These are phyloP conservation scores for Larimichthys crocea DNA, from an alignment of 2,113 vertebrate species.

Conservation along the genomic window DNA sequence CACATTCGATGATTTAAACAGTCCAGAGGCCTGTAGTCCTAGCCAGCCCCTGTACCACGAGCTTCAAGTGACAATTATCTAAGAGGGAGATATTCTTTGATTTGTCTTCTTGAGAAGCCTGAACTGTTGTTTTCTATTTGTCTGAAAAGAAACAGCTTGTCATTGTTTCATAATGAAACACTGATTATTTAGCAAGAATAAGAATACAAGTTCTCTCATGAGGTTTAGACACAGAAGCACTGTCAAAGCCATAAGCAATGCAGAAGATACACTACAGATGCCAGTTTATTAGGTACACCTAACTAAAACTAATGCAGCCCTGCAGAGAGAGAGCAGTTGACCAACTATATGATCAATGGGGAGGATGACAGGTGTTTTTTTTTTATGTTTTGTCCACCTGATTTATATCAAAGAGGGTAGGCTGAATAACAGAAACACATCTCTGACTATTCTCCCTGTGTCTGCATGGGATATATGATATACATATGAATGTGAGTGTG, in stretches of 20 bases:
- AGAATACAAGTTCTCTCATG: not conserved
- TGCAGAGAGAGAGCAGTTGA: not conserved
- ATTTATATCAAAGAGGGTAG: not conserved
- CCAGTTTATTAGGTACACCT: not conserved
- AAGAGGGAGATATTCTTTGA: not conserved
- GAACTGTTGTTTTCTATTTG: not conserved
- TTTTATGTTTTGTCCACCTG: not conserved
- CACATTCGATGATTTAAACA: slow-evolving; percentile 8
- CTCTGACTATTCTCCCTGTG: too few relatives aligned
- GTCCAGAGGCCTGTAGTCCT: not conserved
- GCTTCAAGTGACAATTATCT: not conserved
- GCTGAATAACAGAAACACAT: not conserved
- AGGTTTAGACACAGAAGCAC: not conserved
- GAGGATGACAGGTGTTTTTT: too few relatives aligned
- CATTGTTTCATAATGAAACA: not conserved
- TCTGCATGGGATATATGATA: too few relatives aligned
- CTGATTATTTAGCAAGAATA: not conserved
- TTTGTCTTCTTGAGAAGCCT: not conserved
- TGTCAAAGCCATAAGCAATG: not conserved
- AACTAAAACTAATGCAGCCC: not conserved
- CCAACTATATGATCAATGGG: too few relatives aligned
- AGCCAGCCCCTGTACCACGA: not conserved
- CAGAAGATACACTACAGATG: not conserved
- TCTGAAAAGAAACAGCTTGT: too few relatives aligned
- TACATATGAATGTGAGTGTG: too few relatives aligned